Base-by-base conservation (phyloP, 2,113 vertebrate species). In the Xyrauchen texanus region DNA sequence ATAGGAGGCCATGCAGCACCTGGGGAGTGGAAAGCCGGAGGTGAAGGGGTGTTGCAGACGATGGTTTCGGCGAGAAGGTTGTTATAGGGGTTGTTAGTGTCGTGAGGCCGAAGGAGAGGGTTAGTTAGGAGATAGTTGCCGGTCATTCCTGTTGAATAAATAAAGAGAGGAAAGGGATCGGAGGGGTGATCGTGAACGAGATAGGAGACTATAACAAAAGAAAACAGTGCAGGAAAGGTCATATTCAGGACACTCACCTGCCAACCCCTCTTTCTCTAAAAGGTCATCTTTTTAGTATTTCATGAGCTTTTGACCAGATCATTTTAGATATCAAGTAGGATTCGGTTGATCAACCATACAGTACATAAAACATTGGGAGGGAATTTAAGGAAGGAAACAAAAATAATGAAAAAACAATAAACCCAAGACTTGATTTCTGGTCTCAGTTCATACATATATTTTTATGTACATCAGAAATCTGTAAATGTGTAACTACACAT, bases 71-170 rank as follows among this genome's bases (percentile, higher is more conserved):
- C 98, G 90, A 99, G 96, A 90, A 99, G 95, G 94, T 97, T 98
- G 95, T 99, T 99, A 98, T 99, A 99, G 89, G 97, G 97, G 94
- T 96, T 96, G 94, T 95, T 99, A 99, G 97, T 98, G 96, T 96
- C 98, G 89, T 99, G 98, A 90, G 97, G 95, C 94, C 98, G 95
- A 88, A 99, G 98, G 91, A 99, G 97, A 94, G 98, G 98, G 94
- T 99, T 99, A 97, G 98, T 99, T 95, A 99, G 96, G 93, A 99
- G 97, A 94, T 98, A 99, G 97, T 98, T 99, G 93, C 98, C 96
- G 91, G 97, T 97, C 98, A 99, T 98, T 93, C 97, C 98, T 99
- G 95, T 82, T 88, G 88, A 91, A 88, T 15, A 68, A 16, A 82
- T 76, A 68, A 44, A 76, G 42, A 81, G 49, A 79, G 21, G 10